Evolutionary conservation across 1,140 invertebrate genomes (phyloP).

Genomic region (Anoplolepis gracilipes): DNA sequence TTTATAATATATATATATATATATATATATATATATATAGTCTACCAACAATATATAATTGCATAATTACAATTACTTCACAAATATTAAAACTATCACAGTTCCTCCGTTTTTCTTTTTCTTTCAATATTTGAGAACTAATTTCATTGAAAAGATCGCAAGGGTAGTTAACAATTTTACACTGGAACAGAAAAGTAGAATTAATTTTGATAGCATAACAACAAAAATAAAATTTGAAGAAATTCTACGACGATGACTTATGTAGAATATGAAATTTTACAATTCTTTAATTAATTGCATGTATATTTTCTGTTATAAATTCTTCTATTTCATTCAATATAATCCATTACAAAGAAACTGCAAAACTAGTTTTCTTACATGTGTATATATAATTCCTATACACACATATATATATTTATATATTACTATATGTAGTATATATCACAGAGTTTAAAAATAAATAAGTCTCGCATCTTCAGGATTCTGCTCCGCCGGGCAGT

Average conservation of each 20-base stretch:
- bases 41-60: constrained; percentile 35
- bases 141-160: background rate
- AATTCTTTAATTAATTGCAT: constrained; percentile 16
- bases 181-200: background rate
- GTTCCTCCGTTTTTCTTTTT: constrained; percentile 29
- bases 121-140: background rate
- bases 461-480: constrained; percentile 96
- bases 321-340: constrained; percentile 38
- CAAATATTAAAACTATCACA: constrained; percentile 54
- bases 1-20: constrained; percentile 50
- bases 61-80: constrained; percentile 12
- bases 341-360: constrained; percentile 48
- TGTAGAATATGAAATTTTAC: constrained; percentile 33
- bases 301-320: constrained; percentile 33
- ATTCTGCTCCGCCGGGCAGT: constrained; percentile 98
- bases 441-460: constrained; percentile 91
- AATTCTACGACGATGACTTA: background rate
- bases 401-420: constrained; percentile 34
- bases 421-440: constrained; percentile 52
- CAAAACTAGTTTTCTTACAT: constrained; percentile 39
- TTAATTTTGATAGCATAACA: background rate
- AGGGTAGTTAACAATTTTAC: constrained; percentile 4
- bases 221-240: background rate
- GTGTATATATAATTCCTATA: constrained; percentile 11
- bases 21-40: constrained; percentile 56